Percentiles rank a stretch among this genome's conserved stretches.
phyloP scores from a whole-genome alignment of 2,888 invertebrate genomes.

The Nemapogon koenigi region DNA sequence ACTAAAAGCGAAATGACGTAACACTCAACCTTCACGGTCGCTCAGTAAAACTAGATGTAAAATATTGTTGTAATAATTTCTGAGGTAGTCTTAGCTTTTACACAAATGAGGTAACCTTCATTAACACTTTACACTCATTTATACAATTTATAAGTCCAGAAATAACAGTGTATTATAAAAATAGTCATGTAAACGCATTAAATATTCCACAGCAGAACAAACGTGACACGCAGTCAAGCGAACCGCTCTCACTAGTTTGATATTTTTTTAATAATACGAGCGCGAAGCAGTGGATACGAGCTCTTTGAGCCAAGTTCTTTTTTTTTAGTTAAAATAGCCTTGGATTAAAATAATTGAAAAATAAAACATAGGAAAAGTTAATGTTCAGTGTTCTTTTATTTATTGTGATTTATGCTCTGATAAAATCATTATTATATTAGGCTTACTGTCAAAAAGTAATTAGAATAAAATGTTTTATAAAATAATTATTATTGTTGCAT shows the following conservation, averaged over 20 bases:
- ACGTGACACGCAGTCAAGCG: constrained; percentile 64
- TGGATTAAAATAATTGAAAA: too few relatives aligned
- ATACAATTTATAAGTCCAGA: not conserved
- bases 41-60: constrained; percentile 41
- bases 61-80: constrained; percentile 24
- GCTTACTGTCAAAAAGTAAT: too few relatives aligned
- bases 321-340: too few relatives aligned
- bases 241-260: constrained; percentile 13
- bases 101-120: not conserved
- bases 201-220: constrained; percentile 47
- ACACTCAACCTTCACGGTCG: constrained; percentile 66
- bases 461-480: too few relatives aligned
- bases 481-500: too few relatives aligned
- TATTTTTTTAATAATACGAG: not conserved
- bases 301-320: too few relatives aligned
- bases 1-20: constrained; percentile 60
- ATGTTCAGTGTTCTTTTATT: too few relatives aligned
- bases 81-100: not conserved
- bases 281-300: too few relatives aligned
- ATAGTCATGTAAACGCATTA: constrained; percentile 13
- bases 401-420: too few relatives aligned
- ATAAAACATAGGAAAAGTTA: too few relatives aligned
- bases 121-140: constrained; percentile 3
- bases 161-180: constrained; percentile 1
- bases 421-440: too few relatives aligned